These are phyloP conservation scores for Tipula vernalis DNA, from an alignment of 2,888 invertebrate species.

Conservation along the genomic window DNA sequence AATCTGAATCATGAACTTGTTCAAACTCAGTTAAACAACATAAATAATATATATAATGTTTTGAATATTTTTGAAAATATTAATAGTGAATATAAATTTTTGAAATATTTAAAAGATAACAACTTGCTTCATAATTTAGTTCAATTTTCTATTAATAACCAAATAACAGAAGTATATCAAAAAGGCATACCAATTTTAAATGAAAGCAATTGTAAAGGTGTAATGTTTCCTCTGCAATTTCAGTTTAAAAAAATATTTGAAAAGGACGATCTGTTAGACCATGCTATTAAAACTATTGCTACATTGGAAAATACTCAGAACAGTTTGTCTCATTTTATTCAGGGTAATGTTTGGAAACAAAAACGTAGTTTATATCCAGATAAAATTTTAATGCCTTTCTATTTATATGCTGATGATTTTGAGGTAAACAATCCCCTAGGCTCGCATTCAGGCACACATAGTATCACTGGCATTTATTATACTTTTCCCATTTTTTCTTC, in stretches of 20 bases:
- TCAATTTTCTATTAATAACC: not conserved
- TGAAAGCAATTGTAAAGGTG: not conserved
- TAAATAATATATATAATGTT: not conserved
- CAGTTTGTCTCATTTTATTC: too few species aligned
- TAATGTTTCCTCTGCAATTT: not conserved
- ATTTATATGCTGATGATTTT: too few species aligned
- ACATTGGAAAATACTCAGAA: too few species aligned
- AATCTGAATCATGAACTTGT: not conserved
- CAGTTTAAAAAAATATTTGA: not conserved
- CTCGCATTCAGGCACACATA: not conserved
- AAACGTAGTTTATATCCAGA: too few species aligned
- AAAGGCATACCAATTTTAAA: not conserved
- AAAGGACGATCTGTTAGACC: not conserved
- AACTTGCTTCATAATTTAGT: not conserved
- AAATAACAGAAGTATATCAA: not conserved
- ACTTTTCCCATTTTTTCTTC: not conserved
- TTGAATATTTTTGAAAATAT: not conserved
- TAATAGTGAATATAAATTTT: not conserved
- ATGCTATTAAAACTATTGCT: not conserved
- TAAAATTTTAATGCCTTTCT: too few species aligned
- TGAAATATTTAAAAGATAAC: not conserved
- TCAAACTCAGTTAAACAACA: not conserved
- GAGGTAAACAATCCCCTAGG: too few species aligned
- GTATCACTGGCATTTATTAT: not conserved
- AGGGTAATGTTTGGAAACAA: too few species aligned